Evolutionary conservation across 2,797 vertebrate species (phyloP), one percentile per base, ranked within the genome.

Genomic region (Decapterus maruadsi): DNA sequence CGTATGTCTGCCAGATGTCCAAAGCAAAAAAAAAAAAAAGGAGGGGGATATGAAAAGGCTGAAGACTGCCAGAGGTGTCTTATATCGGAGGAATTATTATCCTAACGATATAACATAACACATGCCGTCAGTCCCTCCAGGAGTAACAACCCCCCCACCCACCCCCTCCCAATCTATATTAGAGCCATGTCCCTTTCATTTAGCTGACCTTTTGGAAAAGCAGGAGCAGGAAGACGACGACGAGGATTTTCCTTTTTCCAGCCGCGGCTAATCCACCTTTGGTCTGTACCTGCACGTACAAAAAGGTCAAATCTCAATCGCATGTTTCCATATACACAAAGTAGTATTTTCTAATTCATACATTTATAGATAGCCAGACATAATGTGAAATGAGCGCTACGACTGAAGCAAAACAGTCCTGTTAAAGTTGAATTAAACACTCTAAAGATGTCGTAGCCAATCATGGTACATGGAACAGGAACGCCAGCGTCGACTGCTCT

Each of bases 1-100:
- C 87, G 93, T 91, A 89, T 95, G 95, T 90, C 90, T 88, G 81
- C 91, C 95, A 96, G 93, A 95, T 96, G 95, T 95, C 90, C 75
- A 72, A 36, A 83, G 83, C 69, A 76, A 72, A 87, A 72, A 86
- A 69, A 34, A 54, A 26, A 26, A 26, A 26, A 26, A 31, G 58
- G 56, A 51, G 68, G 20, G 65, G 87, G 75, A 71, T 87, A 90
- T 90, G 82, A 94, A 91, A 89, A 80, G 61, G 68, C 70, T 60
- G 73, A 89, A 54, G 72, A 65, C 81, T 81, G 87, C 78, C 87
- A 90, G 92, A 90, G 91, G 93, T 93, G 90, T 91, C 90, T 90
- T 89, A 90, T 90, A 91, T 93, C 85, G 77, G 60, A 85, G 83
- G 83, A 94, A 90, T 90, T 84, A 93, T 92, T 90, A 91, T 93